A percentile compares a stretch with the other conserved stretches of the same genome.
These are phyloP conservation scores for Oreochromis mossambicus DNA, from an alignment of 2,797 vertebrate species.

Conservation along the genomic window DNA sequence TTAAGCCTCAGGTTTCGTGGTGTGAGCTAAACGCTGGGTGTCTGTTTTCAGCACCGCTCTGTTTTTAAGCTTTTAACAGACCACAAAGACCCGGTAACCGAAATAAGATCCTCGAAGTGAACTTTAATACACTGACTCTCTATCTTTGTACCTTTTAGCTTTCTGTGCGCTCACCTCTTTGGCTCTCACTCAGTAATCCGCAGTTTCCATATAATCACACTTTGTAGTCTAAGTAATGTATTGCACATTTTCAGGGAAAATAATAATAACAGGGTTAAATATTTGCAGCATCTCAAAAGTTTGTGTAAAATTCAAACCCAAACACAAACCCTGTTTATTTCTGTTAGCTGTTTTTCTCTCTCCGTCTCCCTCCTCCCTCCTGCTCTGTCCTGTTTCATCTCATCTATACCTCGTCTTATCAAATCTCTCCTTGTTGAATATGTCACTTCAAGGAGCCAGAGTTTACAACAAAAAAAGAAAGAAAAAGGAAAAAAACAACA, in stretches of 20 bases:
- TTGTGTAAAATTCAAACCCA: background rate
- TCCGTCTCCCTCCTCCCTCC: background rate
- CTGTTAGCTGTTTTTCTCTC: background rate
- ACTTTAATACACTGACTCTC: constrained; percentile 26
- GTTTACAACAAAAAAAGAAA: background rate
- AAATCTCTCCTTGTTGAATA: background rate
- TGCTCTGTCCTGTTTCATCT: background rate
- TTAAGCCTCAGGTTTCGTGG: constrained; percentile 75
- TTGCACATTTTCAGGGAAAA: background rate
- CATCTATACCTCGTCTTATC: background rate
- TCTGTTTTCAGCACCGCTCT: constrained; percentile 64
- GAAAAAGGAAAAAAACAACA: background rate
- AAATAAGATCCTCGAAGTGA: constrained; percentile 45
- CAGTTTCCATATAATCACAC: background rate
- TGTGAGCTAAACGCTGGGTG: constrained; percentile 66
- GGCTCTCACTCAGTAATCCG: background rate
- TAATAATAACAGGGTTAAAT: background rate
- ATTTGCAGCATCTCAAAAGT: background rate
- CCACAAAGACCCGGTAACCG: constrained; percentile 51
- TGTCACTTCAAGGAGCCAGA: background rate
- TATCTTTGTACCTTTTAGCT: background rate
- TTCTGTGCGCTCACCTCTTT: background rate
- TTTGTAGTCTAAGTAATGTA: background rate
- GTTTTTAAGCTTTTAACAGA: constrained; percentile 71
- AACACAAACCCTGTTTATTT: background rate